A percentile compares a stretch with the other conserved stretches of the same genome.
These are phyloP conservation scores for Agelaius tricolor DNA, from an alignment of 2,113 vertebrate genomes.

Conservation along the genomic window DNA sequence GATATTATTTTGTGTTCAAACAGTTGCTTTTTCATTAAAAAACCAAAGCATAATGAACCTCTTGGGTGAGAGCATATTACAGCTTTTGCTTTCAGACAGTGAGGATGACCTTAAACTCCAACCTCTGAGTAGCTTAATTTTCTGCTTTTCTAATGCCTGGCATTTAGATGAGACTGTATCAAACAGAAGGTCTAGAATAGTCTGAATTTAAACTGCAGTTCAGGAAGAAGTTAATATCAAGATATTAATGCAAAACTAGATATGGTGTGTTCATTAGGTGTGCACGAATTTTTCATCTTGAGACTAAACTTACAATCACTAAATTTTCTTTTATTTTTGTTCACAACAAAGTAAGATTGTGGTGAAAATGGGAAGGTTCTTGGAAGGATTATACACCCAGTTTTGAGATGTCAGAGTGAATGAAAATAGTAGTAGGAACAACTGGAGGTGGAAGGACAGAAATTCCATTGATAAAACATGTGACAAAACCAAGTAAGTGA, in stretches of 20 bases:
- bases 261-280: neutral
- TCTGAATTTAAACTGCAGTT: neutral
- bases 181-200: neutral
- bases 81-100: neutral
- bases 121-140: neutral
- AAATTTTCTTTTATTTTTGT: neutral
- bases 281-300: neutral
- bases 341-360: neutral
- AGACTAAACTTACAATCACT: neutral
- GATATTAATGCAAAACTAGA: neutral
- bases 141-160: neutral
- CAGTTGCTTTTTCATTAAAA: neutral
- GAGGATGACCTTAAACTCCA: constrained; percentile 9
- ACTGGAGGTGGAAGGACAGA: neutral
- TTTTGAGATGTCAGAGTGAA: neutral
- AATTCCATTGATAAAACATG: neutral
- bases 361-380: neutral
- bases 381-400: neutral
- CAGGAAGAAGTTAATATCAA: neutral
- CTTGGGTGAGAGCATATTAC: neutral
- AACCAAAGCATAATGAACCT: neutral
- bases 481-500: neutral
- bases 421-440: neutral
- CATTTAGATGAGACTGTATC: neutral
- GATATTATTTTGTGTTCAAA: neutral